Base-by-base conservation (phyloP, 2,113 vertebrate species). In the Takifugu bimaculatus region DNA sequence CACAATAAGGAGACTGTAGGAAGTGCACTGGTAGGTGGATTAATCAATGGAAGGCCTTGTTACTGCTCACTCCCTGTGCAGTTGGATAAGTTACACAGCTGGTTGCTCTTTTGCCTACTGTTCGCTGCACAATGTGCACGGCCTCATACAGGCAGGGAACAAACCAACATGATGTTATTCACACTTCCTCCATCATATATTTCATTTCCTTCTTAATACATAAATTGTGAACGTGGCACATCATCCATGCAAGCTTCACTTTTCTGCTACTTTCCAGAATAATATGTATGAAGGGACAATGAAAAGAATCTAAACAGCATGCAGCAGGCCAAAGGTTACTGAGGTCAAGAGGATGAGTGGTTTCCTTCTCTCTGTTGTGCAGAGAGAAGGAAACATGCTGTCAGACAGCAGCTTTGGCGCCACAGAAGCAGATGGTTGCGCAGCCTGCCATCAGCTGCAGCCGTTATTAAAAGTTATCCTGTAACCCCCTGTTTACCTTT, bases 361-460 rank as follows among this genome's bases (percentile, higher is more conserved):
- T 68, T 63, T 74, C 49, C 48, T 66, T 75, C 61, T 71, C 80
- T 69, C 68, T 81, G 67, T 74, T 69, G 9, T 77, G 52, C 56
- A 66, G 58, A 50, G 57, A 66, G 55, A 57, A 72, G 57, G 43
- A 73, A 57, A 47, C 60, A 28, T 32, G 62, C 65, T 67, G 70
- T 85, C 78, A 77, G 47, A 71, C 61, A 65, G 51, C 59, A 75
- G 64, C 64, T 54, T 48, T 50, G 68, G 57, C 68, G 57, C 73
- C 66, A 14, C 11, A 2, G 12, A 74, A 47, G 50, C 84, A 88
- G 82, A 85, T 85, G 80, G 84, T 63, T 69, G 60, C 75, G 74
- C 72, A 75, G 75, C 65, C 75, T 82, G 84, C 13, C 26, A 55
- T 57, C 63, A 70, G 63, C 44, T 56, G 26, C 54, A 51, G 25